Percentiles rank a stretch among this genome's conserved stretches.
phyloP scores from a whole-genome alignment of 2,888 invertebrate genomes.

The Melolontha melolontha region DNA sequence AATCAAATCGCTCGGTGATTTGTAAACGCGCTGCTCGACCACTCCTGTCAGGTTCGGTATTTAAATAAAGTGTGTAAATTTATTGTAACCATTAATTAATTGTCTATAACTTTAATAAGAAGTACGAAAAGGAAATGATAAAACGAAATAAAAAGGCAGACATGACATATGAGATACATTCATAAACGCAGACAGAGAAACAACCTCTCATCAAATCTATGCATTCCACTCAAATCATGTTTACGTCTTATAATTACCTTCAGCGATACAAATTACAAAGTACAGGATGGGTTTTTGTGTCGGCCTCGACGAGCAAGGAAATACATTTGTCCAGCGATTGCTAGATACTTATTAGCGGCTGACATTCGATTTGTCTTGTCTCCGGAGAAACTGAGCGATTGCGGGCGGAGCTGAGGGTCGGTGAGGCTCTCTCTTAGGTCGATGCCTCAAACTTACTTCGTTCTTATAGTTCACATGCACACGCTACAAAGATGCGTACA shows the following conservation, averaged over 20 bases:
- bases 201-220: conserved; percentile 53
- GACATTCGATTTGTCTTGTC: conserved; percentile 70
- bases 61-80: conserved; percentile 39
- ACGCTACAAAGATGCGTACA: conserved; percentile 6
- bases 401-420: conserved; percentile 57
- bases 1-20: conserved; percentile 11
- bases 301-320: conserved; percentile 64
- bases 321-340: conserved; percentile 67
- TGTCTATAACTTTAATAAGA: conserved; percentile 39
- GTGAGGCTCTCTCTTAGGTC: conserved; percentile 39
- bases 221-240: conserved; percentile 54
- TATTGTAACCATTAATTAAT: conserved; percentile 43
- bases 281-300: conserved; percentile 65
- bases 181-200: conserved; percentile 49
- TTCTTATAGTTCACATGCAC: conserved; percentile 33
- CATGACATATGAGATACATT: conserved; percentile 51
- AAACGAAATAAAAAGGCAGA: conserved; percentile 41
- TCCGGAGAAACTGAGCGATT: conserved; percentile 63
- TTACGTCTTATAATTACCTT: conserved; percentile 64
- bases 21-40: not conserved
- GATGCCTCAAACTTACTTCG: conserved; percentile 35
- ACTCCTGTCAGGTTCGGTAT: conserved; percentile 20
- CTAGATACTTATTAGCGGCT: conserved; percentile 69
- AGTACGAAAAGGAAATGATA: conserved; percentile 42
- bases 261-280: conserved; percentile 67